These are phyloP conservation scores for Muscina levida DNA, from an alignment of 2,888 invertebrate species.

Conservation along the genomic window DNA sequence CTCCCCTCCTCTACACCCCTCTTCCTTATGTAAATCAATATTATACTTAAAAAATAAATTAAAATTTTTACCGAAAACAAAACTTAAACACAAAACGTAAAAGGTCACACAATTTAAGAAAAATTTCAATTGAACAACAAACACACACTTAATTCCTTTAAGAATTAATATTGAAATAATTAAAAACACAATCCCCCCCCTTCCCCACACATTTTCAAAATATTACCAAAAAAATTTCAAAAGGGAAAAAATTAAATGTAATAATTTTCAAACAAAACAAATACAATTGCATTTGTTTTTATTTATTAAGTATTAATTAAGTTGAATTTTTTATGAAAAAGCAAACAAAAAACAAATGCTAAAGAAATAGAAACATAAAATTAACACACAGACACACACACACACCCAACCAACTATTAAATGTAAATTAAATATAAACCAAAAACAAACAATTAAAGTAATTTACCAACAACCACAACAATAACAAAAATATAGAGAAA, in stretches of 20 bases:
- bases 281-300: constrained; percentile 63
- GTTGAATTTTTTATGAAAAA: constrained; percentile 60
- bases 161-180: neutral
- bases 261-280: constrained; percentile 26
- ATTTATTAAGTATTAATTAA: constrained; percentile 64
- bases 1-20: too few species aligned
- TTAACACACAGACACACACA: constrained; percentile 41
- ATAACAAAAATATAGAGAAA: constrained; percentile 13
- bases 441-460: neutral
- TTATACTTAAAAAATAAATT: neutral
- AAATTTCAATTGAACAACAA: constrained; percentile 22
- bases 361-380: neutral
- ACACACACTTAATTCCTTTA: constrained; percentile 1
- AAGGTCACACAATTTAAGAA: constrained; percentile 14
- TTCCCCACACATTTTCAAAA: neutral
- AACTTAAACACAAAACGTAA: neutral
- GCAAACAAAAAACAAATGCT: constrained; percentile 38
- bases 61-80: neutral
- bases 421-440: constrained; percentile 45
- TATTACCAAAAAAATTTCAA: constrained; percentile 18
- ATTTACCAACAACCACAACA: too few species aligned
- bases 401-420: constrained; percentile 37
- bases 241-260: neutral
- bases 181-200: constrained; percentile 1
- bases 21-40: too few species aligned